A percentile compares a stretch with the other conserved stretches of the same genome.
Conservation (phyloP, 30 jellyfish, hydroid and myxozoan genomes). For the Turritopsis dohrnii region DNA sequence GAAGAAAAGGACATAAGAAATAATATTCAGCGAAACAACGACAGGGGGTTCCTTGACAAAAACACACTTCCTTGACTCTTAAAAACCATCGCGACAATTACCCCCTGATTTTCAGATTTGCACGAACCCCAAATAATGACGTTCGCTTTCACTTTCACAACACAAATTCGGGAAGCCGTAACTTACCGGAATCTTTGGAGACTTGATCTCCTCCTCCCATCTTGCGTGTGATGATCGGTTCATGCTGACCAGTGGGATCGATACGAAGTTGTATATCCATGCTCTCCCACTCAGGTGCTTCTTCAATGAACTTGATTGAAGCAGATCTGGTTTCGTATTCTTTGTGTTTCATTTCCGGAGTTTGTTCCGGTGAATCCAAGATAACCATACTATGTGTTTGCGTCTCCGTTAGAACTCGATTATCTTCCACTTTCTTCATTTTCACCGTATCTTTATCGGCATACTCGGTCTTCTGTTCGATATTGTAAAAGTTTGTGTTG, state of each 20-base stretch:
- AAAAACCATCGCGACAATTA: background rate
- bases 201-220: conserved; percentile 24
- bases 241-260: conserved; percentile 95
- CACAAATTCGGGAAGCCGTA: too few species aligned
- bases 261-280: conserved; percentile 85
- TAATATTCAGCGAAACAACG: background rate
- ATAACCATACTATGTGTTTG: conserved; percentile 40
- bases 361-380: conserved; percentile 34
- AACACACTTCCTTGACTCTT: too few species aligned
- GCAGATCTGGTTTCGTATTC: conserved; percentile 81
- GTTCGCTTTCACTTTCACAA: background rate
- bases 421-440: conserved; percentile 2
- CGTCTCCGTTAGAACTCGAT: conserved; percentile 28
- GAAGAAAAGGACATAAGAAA: background rate
- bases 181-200: conserved; percentile 8
- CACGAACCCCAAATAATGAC: background rate
- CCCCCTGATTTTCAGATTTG: background rate
- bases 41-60: too few species aligned
- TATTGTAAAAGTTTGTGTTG: conserved; percentile 5
- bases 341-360: conserved; percentile 36
- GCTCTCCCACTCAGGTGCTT: conserved; percentile 87
- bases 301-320: conserved; percentile 71
- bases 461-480: conserved; percentile 21
- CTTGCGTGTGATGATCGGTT: conserved; percentile 74
- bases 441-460: conserved; percentile 42